Conservation (phyloP, 1,140 invertebrate species). For the Drosophila sp. region DNA sequence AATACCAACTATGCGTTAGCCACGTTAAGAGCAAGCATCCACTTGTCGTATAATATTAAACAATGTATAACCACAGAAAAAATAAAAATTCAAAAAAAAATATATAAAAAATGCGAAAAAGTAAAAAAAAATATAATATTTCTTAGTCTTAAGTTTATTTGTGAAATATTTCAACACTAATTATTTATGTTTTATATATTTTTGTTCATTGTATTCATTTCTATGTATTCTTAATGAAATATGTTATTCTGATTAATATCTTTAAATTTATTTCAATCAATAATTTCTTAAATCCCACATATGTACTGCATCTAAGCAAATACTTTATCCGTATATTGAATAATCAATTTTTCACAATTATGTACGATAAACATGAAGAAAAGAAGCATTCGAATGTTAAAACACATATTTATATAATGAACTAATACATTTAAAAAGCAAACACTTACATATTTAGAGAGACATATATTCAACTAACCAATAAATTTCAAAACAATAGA, state of each 20-base stretch:
- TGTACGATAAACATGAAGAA: conserved; percentile 27
- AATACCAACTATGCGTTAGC: conserved; percentile 49
- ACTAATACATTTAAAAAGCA: conserved; percentile 45
- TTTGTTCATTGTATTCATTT: conserved; percentile 28
- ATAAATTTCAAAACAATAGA: conserved; percentile 72
- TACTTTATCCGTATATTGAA: conserved; percentile 49
- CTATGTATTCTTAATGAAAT: conserved; percentile 25
- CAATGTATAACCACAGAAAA: conserved; percentile 61
- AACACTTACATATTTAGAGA: conserved; percentile 45
- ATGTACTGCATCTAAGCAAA: conserved; percentile 38
- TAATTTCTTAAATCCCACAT: conserved; percentile 46
- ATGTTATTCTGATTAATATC: conserved; percentile 34
- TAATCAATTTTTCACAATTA: conserved; percentile 61
- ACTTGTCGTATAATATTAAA: conserved; percentile 67
- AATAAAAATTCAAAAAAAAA: conserved; percentile 51
- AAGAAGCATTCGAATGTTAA: conserved; percentile 47
- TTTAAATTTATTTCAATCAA: conserved; percentile 7
- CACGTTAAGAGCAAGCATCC: conserved; percentile 77
- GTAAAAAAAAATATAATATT: conserved; percentile 27
- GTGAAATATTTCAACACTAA: conserved; percentile 60
- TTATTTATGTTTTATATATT: conserved; percentile 61
- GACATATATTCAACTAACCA: conserved; percentile 43
- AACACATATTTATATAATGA: conserved; percentile 65
- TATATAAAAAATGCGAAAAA: conserved; percentile 52
- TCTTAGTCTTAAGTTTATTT: conserved; percentile 67